Percentiles rank a stretch among this genome's conserved stretches.
These are phyloP conservation scores for Neoarius graeffei DNA, from an alignment of 2,113 vertebrate genomes.

Conservation along the genomic window DNA sequence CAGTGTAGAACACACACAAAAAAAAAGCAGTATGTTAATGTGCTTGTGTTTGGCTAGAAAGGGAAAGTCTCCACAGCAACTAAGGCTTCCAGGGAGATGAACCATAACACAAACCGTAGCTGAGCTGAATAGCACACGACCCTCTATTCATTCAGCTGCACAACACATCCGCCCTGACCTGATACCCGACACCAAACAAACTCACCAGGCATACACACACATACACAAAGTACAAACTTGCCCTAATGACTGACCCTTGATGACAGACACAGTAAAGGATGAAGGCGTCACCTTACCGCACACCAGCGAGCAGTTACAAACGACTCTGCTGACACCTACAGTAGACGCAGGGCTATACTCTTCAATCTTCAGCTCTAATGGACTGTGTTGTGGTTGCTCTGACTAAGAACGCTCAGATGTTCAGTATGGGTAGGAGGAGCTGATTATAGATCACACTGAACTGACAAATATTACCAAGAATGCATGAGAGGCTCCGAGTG, in stretches of 20 bases:
- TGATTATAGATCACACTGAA: neutral
- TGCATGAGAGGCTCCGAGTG: neutral
- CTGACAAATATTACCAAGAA: neutral
- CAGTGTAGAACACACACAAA: neutral
- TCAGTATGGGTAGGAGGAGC: neutral
- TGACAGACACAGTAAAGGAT: constrained; percentile 39
- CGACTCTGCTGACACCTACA: constrained; percentile 77
- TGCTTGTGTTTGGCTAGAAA: constrained; percentile 30
- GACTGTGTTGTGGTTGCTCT: neutral
- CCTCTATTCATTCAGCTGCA: constrained; percentile 43
- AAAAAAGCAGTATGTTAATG: constrained; percentile 22
- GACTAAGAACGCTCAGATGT: neutral
- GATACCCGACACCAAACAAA: constrained; percentile 50
- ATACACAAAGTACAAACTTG: constrained; percentile 20
- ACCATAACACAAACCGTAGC: constrained; percentile 24
- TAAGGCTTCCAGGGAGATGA: constrained; percentile 65
- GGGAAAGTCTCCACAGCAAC: constrained; percentile 75
- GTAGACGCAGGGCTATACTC: constrained; percentile 55
- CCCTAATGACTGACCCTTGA: constrained; percentile 46
- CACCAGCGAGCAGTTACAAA: constrained; percentile 48
- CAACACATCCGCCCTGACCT: constrained; percentile 45
- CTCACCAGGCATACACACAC: constrained; percentile 17
- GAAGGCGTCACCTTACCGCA: neutral
- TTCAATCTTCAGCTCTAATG: constrained; percentile 13
- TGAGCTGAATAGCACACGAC: constrained; percentile 32